Base-by-base conservation (phyloP, 2,888 invertebrate species). In the Hermodice carunculata region DNA sequence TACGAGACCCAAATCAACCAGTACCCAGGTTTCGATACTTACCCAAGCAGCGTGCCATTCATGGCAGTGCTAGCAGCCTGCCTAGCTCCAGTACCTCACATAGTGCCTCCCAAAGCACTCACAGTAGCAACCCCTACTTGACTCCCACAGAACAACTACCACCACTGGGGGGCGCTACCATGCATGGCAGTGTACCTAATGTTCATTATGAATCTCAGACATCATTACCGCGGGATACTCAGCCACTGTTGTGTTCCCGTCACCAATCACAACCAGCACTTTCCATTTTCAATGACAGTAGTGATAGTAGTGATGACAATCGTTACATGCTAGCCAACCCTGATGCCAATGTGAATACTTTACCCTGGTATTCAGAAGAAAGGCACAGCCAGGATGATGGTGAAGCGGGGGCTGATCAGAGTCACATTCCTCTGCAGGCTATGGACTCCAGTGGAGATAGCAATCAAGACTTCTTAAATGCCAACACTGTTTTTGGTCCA, bases 231-330 rank as follows among this genome's bases (percentile, higher is more conserved):
- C 40, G 22, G 1, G 31, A 11, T 22, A 31, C 32, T 40, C 19
- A 29, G 19, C n/a, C n/a, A n/a, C n/a, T n/a, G n/a, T n/a, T n/a
- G n/a, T n/a, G n/a, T n/a, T 22, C 52, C 28, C 17, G 49, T 34
- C 60, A 60, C 51, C 51, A 52, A 28, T 60, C 60, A 4, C 60
- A 60, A 31, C 60, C 60, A 6, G 28, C 31, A 2, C 52, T 60
- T 22, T 60, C 26, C 43, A n/a, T n/a, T n/a, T n/a, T n/a, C n/a
- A n/a, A n/a, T n/a, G n/a, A n/a, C n/a, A n/a, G n/a, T n/a, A n/a
- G n/a, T n/a, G n/a, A n/a, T n/a, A n/a, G n/a, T n/a, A 22, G 34
- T 22, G n/a, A 40, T 14, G 57, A 57, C 28, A n/a, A n/a, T n/a
- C n/a, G n/a, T n/a, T n/a, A 34, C 11, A 32, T 32, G 3, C 29